A percentile compares a stretch with the other conserved stretches of the same genome.
Evolutionary conservation across 2,113 vertebrate species (phyloP).

Genomic region (Notiomystis cincta): DNA sequence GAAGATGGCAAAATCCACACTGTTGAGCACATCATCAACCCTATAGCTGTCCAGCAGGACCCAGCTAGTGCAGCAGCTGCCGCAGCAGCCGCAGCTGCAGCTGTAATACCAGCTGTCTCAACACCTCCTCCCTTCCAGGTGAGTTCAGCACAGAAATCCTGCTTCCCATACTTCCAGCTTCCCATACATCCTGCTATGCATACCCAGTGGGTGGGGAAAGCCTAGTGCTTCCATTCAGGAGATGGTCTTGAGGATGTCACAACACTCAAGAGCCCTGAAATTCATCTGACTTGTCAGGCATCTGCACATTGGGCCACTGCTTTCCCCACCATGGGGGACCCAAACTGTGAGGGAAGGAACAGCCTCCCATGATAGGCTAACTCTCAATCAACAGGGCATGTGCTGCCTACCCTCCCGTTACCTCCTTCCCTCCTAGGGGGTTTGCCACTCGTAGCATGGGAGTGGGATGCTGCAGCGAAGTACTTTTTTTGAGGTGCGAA

Average conservation of each 20-base stretch:
- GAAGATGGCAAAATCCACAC: slow-evolving; percentile 93
- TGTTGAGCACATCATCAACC: slow-evolving; percentile 93
- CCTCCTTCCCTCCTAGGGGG: not conserved
- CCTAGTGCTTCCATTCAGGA: not conserved
- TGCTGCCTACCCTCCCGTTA: fast-evolving
- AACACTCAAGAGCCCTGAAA: not conserved
- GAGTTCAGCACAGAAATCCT: not conserved
- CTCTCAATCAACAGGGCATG: not conserved
- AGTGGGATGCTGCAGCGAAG: not conserved
- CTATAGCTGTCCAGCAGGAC: slow-evolving; percentile 89
- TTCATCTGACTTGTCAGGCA: not conserved
- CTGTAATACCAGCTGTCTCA: slow-evolving; percentile 86
- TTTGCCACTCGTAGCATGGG: not conserved
- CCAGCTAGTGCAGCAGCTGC: slow-evolving; percentile 72
- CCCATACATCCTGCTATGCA: not conserved
- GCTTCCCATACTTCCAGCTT: not conserved
- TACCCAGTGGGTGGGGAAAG: not conserved
- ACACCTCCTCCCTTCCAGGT: slow-evolving; percentile 97
- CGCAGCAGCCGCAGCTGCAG: slow-evolving; percentile 35
- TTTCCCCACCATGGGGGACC: fast-evolving
- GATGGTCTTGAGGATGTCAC: not conserved
- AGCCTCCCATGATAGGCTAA: not conserved
- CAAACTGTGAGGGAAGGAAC: not conserved
- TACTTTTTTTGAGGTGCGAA: not conserved
- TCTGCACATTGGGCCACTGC: not conserved